phyloP scores from a whole-genome alignment of 2,797 vertebrate species.

The Microctenopoma lineatum region DNA sequence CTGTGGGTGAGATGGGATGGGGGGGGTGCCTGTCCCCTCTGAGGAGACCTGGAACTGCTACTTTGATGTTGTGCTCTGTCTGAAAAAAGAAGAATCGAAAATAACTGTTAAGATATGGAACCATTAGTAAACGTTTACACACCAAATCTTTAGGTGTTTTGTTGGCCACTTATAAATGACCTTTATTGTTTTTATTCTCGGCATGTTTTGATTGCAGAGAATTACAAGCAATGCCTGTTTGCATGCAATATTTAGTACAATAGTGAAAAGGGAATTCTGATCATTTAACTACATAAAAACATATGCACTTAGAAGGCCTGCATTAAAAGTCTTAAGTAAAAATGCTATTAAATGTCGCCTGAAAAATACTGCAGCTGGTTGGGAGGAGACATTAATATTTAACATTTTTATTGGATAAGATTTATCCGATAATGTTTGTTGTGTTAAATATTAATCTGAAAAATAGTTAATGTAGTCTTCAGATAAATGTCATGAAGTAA shows the following conservation, averaged over 20 bases:
- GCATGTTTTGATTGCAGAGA: neutral
- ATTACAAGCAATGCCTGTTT: no score
- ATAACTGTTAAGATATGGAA: slow-evolving; percentile 4
- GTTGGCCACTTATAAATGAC: neutral
- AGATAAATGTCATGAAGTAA: neutral
- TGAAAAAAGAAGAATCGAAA: slow-evolving; percentile 30
- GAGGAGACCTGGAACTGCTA: slow-evolving; percentile 73
- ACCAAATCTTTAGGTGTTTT: neutral
- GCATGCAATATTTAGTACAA: neutral
- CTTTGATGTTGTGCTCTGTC: slow-evolving; percentile 47
- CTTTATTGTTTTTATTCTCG: neutral
- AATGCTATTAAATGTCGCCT: neutral
- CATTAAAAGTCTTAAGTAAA: slow-evolving; percentile 1
- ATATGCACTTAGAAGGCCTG: neutral
- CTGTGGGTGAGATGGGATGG: slow-evolving; percentile 26
- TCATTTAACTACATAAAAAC: neutral
- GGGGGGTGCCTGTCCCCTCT: slow-evolving; percentile 26
- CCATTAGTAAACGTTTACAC: neutral
- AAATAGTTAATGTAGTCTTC: neutral
- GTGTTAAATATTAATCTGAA: neutral
- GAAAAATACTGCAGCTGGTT: neutral
- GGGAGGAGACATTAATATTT: neutral
- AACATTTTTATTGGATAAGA: neutral
- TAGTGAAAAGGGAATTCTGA: neutral
- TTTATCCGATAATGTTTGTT: neutral